phyloP scores from a whole-genome alignment of 2,113 vertebrate species.

The Cryptoleucopteryx plumbea region DNA sequence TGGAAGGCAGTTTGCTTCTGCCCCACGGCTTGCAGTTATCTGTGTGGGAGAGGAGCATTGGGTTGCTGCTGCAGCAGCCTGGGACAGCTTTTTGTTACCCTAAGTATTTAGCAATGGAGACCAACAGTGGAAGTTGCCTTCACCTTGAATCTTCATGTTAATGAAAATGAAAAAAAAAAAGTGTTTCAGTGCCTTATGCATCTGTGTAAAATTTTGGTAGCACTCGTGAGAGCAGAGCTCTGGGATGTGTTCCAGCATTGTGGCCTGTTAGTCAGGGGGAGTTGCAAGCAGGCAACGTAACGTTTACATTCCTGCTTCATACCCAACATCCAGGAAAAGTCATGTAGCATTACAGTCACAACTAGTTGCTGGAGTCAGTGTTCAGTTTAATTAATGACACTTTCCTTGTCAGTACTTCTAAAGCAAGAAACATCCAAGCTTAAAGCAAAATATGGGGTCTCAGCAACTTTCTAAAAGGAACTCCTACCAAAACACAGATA shows the following conservation, averaged over 20 bases:
- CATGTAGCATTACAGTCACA: background rate
- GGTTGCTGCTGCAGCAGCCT: background rate
- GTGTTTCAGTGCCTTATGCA: background rate
- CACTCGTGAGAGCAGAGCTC: background rate
- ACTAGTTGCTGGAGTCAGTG: background rate
- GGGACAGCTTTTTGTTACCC: background rate
- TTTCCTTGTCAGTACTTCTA: background rate
- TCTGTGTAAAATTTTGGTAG: background rate
- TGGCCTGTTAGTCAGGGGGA: background rate
- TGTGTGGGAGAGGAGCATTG: background rate
- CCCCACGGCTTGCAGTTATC: background rate
- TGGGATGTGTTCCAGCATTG: background rate
- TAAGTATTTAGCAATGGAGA: fast-evolving
- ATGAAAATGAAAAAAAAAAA: background rate
- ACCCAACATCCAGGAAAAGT: background rate
- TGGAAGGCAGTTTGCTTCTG: background rate
- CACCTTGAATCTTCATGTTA: background rate
- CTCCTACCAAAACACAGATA: background rate
- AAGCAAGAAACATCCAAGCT: background rate
- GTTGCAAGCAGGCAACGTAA: background rate
- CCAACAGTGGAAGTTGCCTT: background rate
- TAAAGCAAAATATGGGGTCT: background rate
- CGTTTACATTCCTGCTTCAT: background rate
- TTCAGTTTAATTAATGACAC: background rate
- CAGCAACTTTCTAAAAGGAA: background rate